Conservation (phyloP, 2,888 invertebrate species). For the Neuroscelio doddi region DNA sequence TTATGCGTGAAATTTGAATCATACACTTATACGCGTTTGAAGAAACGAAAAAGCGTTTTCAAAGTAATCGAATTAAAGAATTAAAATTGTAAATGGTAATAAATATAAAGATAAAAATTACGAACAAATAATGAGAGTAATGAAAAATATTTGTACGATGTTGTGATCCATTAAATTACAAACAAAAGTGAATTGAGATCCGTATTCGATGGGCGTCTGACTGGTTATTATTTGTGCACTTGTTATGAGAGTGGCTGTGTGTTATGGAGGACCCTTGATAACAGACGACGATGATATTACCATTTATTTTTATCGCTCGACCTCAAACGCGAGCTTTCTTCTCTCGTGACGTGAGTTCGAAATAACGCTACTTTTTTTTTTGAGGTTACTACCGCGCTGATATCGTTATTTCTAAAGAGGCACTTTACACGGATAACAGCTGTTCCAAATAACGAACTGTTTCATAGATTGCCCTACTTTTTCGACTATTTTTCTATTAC, state of each 20-base stretch:
- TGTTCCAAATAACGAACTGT: slow-evolving; percentile 36
- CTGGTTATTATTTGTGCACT: neutral
- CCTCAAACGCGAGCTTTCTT: slow-evolving; percentile 63
- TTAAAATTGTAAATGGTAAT: too few species aligned
- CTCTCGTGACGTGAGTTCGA: slow-evolving; percentile 37
- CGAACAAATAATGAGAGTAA: too few species aligned
- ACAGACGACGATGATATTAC: slow-evolving; percentile 58
- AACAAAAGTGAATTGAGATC: neutral
- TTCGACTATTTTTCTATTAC: slow-evolving; percentile 28
- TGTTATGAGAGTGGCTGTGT: neutral
- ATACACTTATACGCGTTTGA: too few species aligned
- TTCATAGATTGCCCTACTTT: slow-evolving; percentile 42
- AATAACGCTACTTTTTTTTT: slow-evolving; percentile 31
- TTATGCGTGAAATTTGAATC: too few species aligned
- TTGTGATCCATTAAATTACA: too few species aligned
- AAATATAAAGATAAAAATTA: too few species aligned
- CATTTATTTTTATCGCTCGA: slow-evolving; percentile 69
- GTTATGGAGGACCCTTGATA: slow-evolving; percentile 8
- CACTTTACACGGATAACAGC: slow-evolving; percentile 36
- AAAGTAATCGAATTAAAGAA: too few species aligned
- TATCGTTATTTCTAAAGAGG: slow-evolving; percentile 36
- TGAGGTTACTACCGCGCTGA: slow-evolving; percentile 53
- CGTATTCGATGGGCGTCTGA: neutral
- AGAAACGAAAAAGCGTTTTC: too few species aligned
- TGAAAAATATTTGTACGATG: too few species aligned